Percentiles rank a stretch among this genome's conserved stretches.
Evolutionary conservation across 1,140 invertebrate species (phyloP).

Genomic region (Lamellibrachia luymesi): DNA sequence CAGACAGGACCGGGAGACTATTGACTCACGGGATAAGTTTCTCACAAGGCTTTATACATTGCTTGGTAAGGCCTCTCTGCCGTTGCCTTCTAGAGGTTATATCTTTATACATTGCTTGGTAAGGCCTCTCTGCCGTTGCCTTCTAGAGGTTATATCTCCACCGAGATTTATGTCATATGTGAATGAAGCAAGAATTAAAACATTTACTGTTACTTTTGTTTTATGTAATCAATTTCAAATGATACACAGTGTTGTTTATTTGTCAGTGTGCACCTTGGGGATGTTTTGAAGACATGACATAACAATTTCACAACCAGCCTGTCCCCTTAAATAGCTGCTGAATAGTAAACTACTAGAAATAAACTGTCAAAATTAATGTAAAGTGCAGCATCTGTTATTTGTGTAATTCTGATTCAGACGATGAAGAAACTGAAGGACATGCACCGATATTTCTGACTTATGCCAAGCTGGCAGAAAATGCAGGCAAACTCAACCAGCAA

Average conservation of each 20-base stretch:
- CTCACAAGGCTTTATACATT: slow-evolving; percentile 40
- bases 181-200: too few relatives aligned
- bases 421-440: neutral
- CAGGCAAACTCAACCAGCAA: neutral
- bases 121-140: slow-evolving; percentile 20
- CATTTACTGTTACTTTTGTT: too few relatives aligned
- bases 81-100: neutral
- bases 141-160: too few relatives aligned
- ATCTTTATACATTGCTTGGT: slow-evolving; percentile 44
- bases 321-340: neutral
- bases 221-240: neutral
- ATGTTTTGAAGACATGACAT: neutral
- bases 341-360: neutral
- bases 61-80: slow-evolving; percentile 34
- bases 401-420: neutral
- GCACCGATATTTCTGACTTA: slow-evolving; percentile 12
- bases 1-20: slow-evolving; percentile 39
- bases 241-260: neutral
- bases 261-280: neutral
- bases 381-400: neutral
- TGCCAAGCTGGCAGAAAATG: neutral
- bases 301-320: neutral
- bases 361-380: neutral
- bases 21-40: slow-evolving; percentile 46
- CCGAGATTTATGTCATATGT: too few relatives aligned